Conservation (phyloP, 2,888 invertebrate genomes). For the Lomographa bimaculata region DNA sequence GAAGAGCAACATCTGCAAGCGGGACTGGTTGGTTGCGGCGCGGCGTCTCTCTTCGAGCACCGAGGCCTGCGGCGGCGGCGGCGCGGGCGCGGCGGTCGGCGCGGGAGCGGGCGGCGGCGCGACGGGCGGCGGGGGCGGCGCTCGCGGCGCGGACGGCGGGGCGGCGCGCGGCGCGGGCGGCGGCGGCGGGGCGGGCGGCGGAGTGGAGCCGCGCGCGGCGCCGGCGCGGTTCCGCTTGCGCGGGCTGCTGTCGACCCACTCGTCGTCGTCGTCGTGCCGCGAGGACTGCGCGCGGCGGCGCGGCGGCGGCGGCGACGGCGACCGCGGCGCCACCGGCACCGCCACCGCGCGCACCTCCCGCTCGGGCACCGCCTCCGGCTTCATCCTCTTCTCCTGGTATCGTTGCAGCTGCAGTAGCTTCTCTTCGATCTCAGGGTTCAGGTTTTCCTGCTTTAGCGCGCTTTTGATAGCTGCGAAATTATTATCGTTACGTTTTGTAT, state of each 20-base stretch:
- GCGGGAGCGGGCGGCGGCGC: slow-evolving; percentile 23
- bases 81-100: slow-evolving; percentile 30
- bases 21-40: slow-evolving; percentile 81
- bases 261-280: slow-evolving; percentile 69
- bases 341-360: slow-evolving; percentile 58
- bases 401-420: slow-evolving; percentile 94
- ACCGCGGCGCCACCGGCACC: slow-evolving; percentile 42
- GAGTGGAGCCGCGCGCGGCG: slow-evolving; percentile 27
- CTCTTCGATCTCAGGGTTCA: slow-evolving; percentile 96
- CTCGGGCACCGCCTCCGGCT: slow-evolving; percentile 75
- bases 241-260: slow-evolving; percentile 70
- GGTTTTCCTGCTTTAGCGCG: slow-evolving; percentile 95
- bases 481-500: no score
- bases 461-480: slow-evolving; percentile 91
- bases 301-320: slow-evolving; percentile 51
- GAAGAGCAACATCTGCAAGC: slow-evolving; percentile 89
- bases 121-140: slow-evolving; percentile 24
- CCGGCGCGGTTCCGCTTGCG: slow-evolving; percentile 53
- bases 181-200: slow-evolving; percentile 32
- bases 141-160: slow-evolving; percentile 32
- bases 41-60: slow-evolving; percentile 76
- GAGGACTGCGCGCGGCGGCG: slow-evolving; percentile 56
- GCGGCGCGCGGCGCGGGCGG: slow-evolving; percentile 34
- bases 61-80: slow-evolving; percentile 48
- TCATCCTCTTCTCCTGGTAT: slow-evolving; percentile 92